A percentile compares a stretch with the other conserved stretches of the same genome.
Conservation (phyloP, 2,797 vertebrate genomes). For the Sebastes hubbsi region DNA sequence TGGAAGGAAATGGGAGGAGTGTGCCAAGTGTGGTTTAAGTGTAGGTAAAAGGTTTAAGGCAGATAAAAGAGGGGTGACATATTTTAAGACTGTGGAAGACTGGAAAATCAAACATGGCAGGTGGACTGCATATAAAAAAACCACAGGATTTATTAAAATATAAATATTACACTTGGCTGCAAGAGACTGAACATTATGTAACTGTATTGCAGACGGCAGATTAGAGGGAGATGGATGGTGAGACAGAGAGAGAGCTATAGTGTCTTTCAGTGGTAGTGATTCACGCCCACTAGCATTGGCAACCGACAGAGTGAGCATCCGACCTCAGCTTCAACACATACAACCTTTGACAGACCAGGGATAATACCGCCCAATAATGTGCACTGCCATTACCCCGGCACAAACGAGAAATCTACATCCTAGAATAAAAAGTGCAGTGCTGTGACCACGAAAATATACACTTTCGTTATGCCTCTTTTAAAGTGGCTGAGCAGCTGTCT, state of each 20-base stretch:
- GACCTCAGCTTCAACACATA: constrained; percentile 48
- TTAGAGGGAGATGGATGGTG: neutral
- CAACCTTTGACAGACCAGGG: constrained; percentile 35
- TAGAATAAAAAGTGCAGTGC: constrained; percentile 55
- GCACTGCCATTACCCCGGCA: neutral
- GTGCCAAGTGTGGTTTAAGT: neutral
- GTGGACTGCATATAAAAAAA: neutral
- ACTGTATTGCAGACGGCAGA: constrained; percentile 1
- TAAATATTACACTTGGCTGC: neutral
- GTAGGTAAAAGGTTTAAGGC: neutral
- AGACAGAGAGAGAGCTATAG: constrained; percentile 8
- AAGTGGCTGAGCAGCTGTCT: constrained; percentile 71
- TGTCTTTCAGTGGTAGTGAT: constrained; percentile 21
- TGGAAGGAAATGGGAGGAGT: neutral
- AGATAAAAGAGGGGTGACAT: neutral
- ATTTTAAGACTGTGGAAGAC: neutral
- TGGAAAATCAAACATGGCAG: neutral
- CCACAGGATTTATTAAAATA: neutral
- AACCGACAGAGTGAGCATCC: constrained; percentile 18
- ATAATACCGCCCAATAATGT: constrained; percentile 5
- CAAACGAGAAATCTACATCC: constrained; percentile 26
- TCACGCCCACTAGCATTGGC: constrained; percentile 19
- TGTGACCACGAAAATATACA: constrained; percentile 61
- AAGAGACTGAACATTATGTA: constrained; percentile 6
- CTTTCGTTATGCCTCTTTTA: constrained; percentile 47